phyloP scores from a whole-genome alignment of 1,140 invertebrate species.

The Leguminivora glycinivorella region DNA sequence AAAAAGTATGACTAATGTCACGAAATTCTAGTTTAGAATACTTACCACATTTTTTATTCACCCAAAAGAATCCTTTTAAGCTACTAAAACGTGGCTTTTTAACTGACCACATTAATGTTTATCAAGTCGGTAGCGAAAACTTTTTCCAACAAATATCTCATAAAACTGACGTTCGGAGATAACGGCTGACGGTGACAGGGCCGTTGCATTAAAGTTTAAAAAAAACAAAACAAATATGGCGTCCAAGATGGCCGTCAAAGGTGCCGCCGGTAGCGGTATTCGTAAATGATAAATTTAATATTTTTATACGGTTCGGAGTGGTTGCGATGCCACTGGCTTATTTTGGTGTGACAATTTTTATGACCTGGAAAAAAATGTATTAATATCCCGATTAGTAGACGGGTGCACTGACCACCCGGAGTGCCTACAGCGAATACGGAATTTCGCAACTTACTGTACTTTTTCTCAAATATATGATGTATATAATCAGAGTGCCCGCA shows the following conservation, averaged over 20 bases:
- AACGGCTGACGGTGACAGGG: conserved; percentile 64
- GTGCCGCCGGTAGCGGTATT: conserved; percentile 72
- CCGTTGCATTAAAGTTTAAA: conserved; percentile 69
- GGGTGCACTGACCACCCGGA: background rate
- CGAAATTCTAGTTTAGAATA: background rate
- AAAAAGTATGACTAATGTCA: background rate
- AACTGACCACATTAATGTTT: conserved; percentile 19
- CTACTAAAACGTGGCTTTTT: conserved; percentile 16
- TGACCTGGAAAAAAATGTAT: background rate
- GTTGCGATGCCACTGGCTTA: conserved; percentile 43
- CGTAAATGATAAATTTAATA: conserved; percentile 77
- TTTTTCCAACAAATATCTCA: conserved; percentile 28
- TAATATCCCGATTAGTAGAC: background rate
- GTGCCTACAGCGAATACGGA: too few species aligned
- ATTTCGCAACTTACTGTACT: too few species aligned
- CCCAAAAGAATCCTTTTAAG: conserved; percentile 25
- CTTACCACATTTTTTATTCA: background rate
- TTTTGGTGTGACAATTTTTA: conserved; percentile 44
- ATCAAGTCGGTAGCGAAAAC: conserved; percentile 49
- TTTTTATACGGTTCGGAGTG: conserved; percentile 60
- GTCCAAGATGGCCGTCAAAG: conserved; percentile 70
- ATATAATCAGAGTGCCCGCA: too few species aligned
- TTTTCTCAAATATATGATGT: too few species aligned
- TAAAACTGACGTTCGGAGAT: conserved; percentile 51
- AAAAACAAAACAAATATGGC: conserved; percentile 70